Base-by-base conservation (phyloP, 1,140 invertebrate species). In the Eueides isabella region DNA sequence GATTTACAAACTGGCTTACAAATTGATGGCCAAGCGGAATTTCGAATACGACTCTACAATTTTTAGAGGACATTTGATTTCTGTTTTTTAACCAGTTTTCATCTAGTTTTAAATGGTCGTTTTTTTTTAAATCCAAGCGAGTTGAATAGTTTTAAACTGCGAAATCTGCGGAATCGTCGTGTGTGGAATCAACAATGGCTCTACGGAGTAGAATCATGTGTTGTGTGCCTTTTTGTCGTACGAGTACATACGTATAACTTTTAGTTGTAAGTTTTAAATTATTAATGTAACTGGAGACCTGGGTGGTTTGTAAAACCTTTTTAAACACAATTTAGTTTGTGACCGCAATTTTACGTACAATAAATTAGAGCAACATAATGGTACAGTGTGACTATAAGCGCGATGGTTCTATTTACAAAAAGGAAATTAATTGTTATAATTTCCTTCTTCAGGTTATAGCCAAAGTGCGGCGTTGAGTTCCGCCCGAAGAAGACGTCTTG, bases 1-100 rank as follows among this genome's bases (percentile, higher is more conserved):
- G 72, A 77, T 77, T 80, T 77, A 80, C 74, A 74, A 78, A 80
- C 71, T 75, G 68, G 38, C 63, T 19, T 55, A 72, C 76, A 71
- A 73, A 73, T 71, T 68, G 71, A 80, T 73, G 63, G 63, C 33
- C 75, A 66, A 28, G 64, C 63, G 63, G 48, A 70, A 35, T 75
- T 61, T 67, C 16, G 35, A 55, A 74, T 64, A 61, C 28, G 3
- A n/a, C 28, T 31, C 12, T 48, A 67, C 48, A 41, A 38, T 66
- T 70, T 70, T 75, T 61, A 66, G 44, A 66, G 73, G 62, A 75
- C 48, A 75, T 75, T 75, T 71, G 67, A 75, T 70, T 75, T 75
- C 67, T 75, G 67, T 71, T 75, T 69, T 69, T 70, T 29, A 63
- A 63, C 69, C 38, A 55, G 72, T 69, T 69, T 55, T 44, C 38